Evolutionary conservation across 2,113 vertebrate species (phyloP).

Genomic region (Plecturocebus donacophilus): DNA sequence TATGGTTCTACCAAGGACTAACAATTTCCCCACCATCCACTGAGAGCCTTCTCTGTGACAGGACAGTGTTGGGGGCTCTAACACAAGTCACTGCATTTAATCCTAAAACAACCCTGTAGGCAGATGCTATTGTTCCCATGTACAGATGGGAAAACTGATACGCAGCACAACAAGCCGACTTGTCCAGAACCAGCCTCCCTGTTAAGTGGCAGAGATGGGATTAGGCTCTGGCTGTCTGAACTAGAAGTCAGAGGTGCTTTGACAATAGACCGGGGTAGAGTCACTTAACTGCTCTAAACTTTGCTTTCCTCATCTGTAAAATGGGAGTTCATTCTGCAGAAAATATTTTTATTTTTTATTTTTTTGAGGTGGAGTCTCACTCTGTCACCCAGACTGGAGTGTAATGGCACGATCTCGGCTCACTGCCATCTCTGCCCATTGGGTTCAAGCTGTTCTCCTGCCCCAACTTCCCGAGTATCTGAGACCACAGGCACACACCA

Average conservation of each 20-base stretch:
- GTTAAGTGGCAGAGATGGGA: neutral
- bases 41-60: neutral
- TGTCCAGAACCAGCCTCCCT: neutral
- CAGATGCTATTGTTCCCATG: neutral
- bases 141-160: neutral
- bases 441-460: too few species aligned
- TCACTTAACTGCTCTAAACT: neutral
- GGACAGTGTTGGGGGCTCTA: neutral
- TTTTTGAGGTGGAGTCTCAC: too few species aligned
- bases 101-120: neutral
- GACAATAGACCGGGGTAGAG: rapidly evolving
- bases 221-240: neutral
- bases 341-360: neutral
- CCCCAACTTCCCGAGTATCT: too few species aligned
- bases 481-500: too few species aligned
- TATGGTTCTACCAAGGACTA: neutral
- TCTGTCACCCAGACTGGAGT: too few species aligned
- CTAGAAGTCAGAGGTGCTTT: neutral
- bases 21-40: too few species aligned
- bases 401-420: too few species aligned
- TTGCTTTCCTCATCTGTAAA: neutral
- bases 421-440: too few species aligned
- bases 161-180: neutral
- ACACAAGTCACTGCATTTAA: neutral
- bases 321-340: neutral